These are phyloP conservation scores for Vulpes vulpes DNA, from an alignment of 2,113 vertebrate species.

Conservation along the genomic window DNA sequence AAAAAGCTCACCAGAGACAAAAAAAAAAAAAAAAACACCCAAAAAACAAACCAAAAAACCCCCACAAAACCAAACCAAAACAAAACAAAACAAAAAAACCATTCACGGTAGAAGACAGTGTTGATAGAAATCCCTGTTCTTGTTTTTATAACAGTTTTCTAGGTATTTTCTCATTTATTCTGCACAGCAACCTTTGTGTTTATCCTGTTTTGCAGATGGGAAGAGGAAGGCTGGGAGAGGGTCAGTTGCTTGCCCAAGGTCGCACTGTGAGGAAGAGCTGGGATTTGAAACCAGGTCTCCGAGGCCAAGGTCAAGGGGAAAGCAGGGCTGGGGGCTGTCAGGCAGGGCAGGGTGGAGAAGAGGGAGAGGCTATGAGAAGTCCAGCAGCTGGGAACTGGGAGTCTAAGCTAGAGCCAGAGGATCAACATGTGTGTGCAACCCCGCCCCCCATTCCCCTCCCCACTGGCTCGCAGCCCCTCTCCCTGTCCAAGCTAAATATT, in stretches of 20 bases:
- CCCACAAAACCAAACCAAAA: background rate
- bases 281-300: background rate
- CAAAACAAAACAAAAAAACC: background rate
- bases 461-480: slow-evolving; percentile 24
- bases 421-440: background rate
- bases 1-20: slow-evolving; percentile 29
- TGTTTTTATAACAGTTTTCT: background rate
- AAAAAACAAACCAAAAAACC: background rate
- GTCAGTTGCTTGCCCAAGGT: background rate
- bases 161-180: slow-evolving; percentile 5
- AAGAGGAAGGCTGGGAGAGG: slow-evolving; percentile 48
- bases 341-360: background rate
- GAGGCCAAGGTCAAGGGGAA: slow-evolving; percentile 11
- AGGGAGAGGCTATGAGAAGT: slow-evolving; percentile 19
- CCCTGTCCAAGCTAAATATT: slow-evolving; percentile 54
- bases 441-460: background rate
- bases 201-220: background rate
- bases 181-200: background rate
- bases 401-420: background rate
- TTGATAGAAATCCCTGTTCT: background rate
- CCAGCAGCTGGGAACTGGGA: slow-evolving; percentile 12
- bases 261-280: background rate
- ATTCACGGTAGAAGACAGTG: background rate
- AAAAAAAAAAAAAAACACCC: background rate
- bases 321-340: background rate